Evolutionary conservation across 2,888 invertebrate species (phyloP).

Genomic region (Tolmerus cingulatus): DNA sequence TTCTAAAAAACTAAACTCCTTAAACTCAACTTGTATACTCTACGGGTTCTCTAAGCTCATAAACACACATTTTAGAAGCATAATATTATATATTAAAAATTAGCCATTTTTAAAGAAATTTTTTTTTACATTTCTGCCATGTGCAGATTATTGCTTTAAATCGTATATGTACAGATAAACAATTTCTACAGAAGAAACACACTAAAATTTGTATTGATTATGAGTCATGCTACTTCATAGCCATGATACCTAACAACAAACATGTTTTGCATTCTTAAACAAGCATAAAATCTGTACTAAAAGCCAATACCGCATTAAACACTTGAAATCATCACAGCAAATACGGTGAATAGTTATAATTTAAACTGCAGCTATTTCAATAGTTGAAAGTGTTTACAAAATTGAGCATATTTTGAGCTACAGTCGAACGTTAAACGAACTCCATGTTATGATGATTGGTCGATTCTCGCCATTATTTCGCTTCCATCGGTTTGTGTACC

Average conservation of each 20-base stretch:
- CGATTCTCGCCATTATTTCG: not conserved
- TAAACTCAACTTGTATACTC: too few relatives aligned
- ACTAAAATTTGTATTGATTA: not conserved
- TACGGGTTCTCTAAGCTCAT: too few relatives aligned
- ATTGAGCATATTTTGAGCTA: not conserved
- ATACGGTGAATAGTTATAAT: not conserved
- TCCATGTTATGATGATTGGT: not conserved
- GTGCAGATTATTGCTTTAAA: too few relatives aligned
- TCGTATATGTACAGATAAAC: too few relatives aligned
- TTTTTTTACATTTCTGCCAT: too few relatives aligned
- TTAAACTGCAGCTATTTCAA: not conserved
- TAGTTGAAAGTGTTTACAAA: not conserved
- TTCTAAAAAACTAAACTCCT: too few relatives aligned
- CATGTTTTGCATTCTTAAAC: not conserved
- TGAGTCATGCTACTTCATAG: not conserved
- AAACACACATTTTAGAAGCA: too few relatives aligned
- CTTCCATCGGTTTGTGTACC: conserved; percentile 7
- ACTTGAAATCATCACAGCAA: not conserved
- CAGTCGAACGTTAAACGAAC: not conserved
- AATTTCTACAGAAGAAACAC: too few relatives aligned
- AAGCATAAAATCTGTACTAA: not conserved
- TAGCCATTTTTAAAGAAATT: too few relatives aligned
- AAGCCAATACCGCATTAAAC: not conserved
- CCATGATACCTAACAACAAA: not conserved
- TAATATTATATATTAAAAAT: too few relatives aligned